A percentile compares a stretch with the other conserved stretches of the same genome.
Conservation (phyloP, 2,888 invertebrate genomes). For the Polydrusus pterygomalis region DNA sequence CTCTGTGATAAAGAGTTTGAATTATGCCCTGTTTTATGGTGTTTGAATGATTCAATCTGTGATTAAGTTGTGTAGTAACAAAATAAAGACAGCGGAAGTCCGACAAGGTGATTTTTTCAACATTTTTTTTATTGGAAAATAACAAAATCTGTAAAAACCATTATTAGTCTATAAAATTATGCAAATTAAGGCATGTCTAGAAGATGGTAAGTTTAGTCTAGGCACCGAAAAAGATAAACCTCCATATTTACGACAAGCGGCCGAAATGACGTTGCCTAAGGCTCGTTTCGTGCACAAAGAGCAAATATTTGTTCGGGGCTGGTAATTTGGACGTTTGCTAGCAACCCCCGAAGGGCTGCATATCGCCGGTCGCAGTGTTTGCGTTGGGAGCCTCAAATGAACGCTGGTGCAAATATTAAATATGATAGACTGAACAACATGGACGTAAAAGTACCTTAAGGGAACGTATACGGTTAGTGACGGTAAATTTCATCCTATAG, state of each 20-base stretch:
- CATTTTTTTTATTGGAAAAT: too few species aligned
- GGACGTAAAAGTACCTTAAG: too few species aligned
- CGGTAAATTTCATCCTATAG: too few species aligned
- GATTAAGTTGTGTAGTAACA: too few species aligned
- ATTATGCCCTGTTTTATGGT: too few species aligned
- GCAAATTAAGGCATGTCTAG: constrained; percentile 1
- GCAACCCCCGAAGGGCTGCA: constrained; percentile 38
- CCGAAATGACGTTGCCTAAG: constrained; percentile 49
- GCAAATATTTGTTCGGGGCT: constrained; percentile 52
- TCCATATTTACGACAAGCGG: constrained; percentile 43
- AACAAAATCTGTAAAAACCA: too few species aligned
- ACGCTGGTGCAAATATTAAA: constrained; percentile 46
- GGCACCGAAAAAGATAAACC: constrained; percentile 34
- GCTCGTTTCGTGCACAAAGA: constrained; percentile 50
- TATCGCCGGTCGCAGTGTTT: constrained; percentile 50
- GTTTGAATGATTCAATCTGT: too few species aligned
- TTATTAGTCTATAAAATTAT: constrained; percentile 6
- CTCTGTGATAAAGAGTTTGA: too few species aligned
- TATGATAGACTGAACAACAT: constrained; percentile 31
- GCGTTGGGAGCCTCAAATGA: constrained; percentile 49
- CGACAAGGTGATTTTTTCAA: too few species aligned
- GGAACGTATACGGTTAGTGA: too few species aligned
- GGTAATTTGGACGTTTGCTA: constrained; percentile 51
- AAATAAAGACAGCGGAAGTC: too few species aligned
- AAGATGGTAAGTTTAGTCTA: not conserved